phyloP scores from a whole-genome alignment of 2,113 vertebrate genomes.

The Serinus canaria region DNA sequence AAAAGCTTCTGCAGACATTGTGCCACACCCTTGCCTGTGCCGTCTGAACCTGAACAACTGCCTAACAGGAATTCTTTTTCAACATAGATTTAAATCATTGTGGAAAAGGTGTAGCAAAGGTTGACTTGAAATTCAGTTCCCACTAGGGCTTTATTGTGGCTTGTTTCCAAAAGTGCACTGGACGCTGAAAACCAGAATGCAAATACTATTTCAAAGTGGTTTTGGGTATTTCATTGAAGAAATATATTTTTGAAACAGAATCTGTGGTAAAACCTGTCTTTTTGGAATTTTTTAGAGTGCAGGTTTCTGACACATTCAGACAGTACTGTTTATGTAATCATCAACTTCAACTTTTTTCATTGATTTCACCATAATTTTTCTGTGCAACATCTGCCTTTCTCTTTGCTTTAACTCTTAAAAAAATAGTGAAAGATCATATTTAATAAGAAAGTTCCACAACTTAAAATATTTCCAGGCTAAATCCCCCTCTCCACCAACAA shows the following conservation, averaged over 20 bases:
- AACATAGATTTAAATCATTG: not conserved
- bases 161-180: not conserved
- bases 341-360: not conserved
- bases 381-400: not conserved
- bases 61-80: not conserved
- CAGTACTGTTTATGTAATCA: not conserved
- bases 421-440: not conserved
- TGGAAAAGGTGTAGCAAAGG: not conserved
- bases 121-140: not conserved
- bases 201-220: not conserved
- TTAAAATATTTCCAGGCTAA: not conserved
- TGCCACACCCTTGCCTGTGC: not conserved
- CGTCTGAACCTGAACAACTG: not conserved
- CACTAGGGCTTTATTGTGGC: not conserved
- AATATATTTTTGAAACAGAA: not conserved
- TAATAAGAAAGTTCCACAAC: not conserved
- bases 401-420: not conserved
- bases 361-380: not conserved
- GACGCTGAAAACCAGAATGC: not conserved
- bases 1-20: not conserved
- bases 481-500: rapidly evolving
- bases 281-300: not conserved
- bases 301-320: not conserved
- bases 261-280: not conserved
- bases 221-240: not conserved